Evolutionary conservation across 2,113 vertebrate species (phyloP), one percentile per base, ranked within the genome.

Genomic region (Indri indri): DNA sequence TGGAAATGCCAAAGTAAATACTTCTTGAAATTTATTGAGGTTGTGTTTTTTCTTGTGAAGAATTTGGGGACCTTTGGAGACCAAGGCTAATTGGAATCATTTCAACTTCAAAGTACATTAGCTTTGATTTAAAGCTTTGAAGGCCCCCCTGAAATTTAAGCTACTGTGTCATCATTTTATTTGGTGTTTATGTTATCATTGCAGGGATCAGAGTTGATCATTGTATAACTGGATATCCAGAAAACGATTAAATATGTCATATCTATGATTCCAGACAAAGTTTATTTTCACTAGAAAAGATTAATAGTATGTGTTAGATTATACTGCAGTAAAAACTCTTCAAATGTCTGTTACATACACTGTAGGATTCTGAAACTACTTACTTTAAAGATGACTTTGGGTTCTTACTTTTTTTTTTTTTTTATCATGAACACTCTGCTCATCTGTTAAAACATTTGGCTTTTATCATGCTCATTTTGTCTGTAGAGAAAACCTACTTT

Each of bases 391-490:
- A 84, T 90, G 68, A 88, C 32, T 89, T 89, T 74, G 25, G 40
- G 10, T 88, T 79, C 34, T 71, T 61, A 6, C 16, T 42, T 42
- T 42, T 42, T 42, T 47, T 80, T 47, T 23, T 73, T 86, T 81
- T 82, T 68, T 37, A 50, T 88, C 11, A 10, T 76, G 22, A 96
- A 84, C 34, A 45, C 34, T 93, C 45, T 93, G 50, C 30, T 95
- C 54, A 70, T 95, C 50, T 97, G 70, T 92, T 97, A 89, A 97
- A 97, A 86, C n/a, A 34, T 90, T 94, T 95, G 87, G 25, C 63
- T 93, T 97, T 97, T 92, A 91, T 96, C 95, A 96, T 6, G 59
- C 17, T 95, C 45, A 77, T 80, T 94, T 96, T 68, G 17, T 88
- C 34, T 92, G 30, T 76, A 42, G 52, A 95, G 42, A 85, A 94